A percentile compares a stretch with the other conserved stretches of the same genome.
phyloP scores from a whole-genome alignment of 2,113 vertebrate species.

The Lontra canadensis region DNA sequence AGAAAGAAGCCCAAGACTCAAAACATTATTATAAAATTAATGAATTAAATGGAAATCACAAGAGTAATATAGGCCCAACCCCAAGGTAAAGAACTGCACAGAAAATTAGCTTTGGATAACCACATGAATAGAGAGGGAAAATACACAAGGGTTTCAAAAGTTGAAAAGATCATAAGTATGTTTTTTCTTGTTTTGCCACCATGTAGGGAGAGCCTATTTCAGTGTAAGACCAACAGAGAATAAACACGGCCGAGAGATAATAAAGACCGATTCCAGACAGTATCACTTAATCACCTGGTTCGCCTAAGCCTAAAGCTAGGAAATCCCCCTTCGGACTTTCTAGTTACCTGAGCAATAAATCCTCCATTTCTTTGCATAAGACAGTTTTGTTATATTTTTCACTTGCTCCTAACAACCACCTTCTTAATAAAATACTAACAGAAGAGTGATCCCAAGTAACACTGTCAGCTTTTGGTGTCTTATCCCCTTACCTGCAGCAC shows the following conservation, averaged over 20 bases:
- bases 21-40: conserved; percentile 7
- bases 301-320: not conserved
- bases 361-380: not conserved
- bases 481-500: not conserved
- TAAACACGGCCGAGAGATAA: not conserved
- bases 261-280: not conserved
- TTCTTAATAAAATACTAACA: conserved; percentile 10
- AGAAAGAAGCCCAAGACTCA: not conserved
- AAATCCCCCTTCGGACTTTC: not conserved
- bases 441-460: not conserved
- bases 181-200: not conserved
- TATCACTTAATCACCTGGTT: not conserved
- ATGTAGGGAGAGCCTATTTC: not conserved
- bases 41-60: conserved; percentile 10
- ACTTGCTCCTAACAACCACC: not conserved
- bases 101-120: not conserved
- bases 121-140: not conserved
- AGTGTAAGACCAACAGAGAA: not conserved
- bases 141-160: not conserved
- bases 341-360: not conserved
- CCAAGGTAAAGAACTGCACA: not conserved
- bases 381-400: not conserved
- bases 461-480: not conserved
- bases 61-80: not conserved
- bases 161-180: not conserved